phyloP scores from a whole-genome alignment of 2,888 invertebrate species.

The Enchytraeus crypticus region DNA sequence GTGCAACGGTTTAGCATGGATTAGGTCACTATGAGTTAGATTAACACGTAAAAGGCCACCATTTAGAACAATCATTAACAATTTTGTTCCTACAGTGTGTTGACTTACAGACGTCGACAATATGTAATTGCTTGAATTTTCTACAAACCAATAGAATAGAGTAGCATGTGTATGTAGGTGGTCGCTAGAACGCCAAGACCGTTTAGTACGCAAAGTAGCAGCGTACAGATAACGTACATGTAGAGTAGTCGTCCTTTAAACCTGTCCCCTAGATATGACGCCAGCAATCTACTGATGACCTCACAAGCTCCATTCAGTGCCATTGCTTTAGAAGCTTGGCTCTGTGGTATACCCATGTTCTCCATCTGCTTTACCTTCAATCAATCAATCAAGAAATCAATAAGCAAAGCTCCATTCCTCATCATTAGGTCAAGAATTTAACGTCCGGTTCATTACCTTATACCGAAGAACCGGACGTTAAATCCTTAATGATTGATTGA shows the following conservation, averaged over 20 bases:
- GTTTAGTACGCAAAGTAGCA: slow-evolving; percentile 16
- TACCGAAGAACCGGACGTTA: no score
- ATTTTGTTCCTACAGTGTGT: no score
- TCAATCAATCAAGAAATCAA: no score
- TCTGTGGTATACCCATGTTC: slow-evolving; percentile 15
- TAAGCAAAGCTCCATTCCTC: no score
- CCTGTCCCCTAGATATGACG: slow-evolving; percentile 19
- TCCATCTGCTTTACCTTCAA: slow-evolving; percentile 23
- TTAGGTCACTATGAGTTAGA: no score
- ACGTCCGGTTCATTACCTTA: no score
- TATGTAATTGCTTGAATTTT: neutral
- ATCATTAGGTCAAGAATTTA: no score
- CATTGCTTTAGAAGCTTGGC: slow-evolving; percentile 16
- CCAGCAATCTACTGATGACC: slow-evolving; percentile 17
- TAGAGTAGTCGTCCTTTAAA: slow-evolving; percentile 18
- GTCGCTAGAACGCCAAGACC: slow-evolving; percentile 12
- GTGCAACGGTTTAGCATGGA: no score
- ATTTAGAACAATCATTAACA: no score
- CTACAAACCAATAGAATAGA: slow-evolving; percentile 17
- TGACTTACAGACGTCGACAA: no score
- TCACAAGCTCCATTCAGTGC: slow-evolving; percentile 18
- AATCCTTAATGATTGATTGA: no score
- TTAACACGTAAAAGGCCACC: no score
- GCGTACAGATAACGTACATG: slow-evolving; percentile 15
- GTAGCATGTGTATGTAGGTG: slow-evolving; percentile 13